Evolutionary conservation across 1,140 invertebrate genomes (phyloP), one percentile per base, ranked within the genome.

Genomic region (Rhizoglyphus robini): DNA sequence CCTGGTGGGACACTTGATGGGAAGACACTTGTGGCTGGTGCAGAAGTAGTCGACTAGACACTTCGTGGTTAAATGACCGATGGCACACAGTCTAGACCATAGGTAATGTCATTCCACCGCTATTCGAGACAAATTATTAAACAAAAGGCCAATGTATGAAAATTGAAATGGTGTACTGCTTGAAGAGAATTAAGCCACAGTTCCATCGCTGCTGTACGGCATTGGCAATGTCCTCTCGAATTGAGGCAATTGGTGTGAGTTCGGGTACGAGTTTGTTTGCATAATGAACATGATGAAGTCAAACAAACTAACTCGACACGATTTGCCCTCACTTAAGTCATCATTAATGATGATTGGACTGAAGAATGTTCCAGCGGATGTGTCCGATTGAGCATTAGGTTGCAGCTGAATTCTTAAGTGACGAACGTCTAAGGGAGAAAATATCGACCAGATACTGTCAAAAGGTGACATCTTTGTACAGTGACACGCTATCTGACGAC

Each of bases 131-230:
- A n/a, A 20, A 11, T 34, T 29, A 23, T 34, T 11, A 46, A n/a
- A 15, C 58, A 60, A 60, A 20, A 32, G 23, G 15, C 58, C 58
- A 46, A 15, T 29, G 15, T 34, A 29, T 4, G 36, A 15, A 60
- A 60, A 60, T 46, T 60, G 58, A 60, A 60, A 60, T 46, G 58
- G 58, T n/a, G n/a, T n/a, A n/a, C n/a, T 8, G 3, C 11, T 41
- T 29, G 58, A 60, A 20, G n/a, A 13, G 29, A 23, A 29, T 27
- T 29, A 20, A 4, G 29, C 18, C 15, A 46, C 58, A 20, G 29
- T 60, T 60, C 58, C 58, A 60, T 20, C 58, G 58, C 29, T 60
- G 58, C 29, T 60, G n/a, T 11, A 3, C 15, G 29, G 29, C 36
- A 15, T 27, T 20, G 11, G 2, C 18, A 23, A 3, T 8, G 15